Evolutionary conservation across 1,140 invertebrate species (phyloP).

Genomic region (Chrysomallon squamiferum): DNA sequence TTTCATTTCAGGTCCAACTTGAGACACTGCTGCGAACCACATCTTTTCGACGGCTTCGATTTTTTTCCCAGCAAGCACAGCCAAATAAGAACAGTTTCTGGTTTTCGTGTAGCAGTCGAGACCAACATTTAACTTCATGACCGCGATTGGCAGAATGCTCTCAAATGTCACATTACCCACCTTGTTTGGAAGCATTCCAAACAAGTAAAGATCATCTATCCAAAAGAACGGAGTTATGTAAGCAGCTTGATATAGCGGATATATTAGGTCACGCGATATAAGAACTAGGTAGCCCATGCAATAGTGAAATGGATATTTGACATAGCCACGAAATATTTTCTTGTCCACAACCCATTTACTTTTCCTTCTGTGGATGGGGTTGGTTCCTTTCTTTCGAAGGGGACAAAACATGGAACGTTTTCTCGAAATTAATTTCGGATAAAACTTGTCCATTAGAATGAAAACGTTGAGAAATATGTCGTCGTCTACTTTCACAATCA

Average conservation of each 20-base stretch:
- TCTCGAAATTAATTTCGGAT: too few species aligned
- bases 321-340: slow-evolving; percentile 28
- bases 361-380: too few species aligned
- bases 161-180: slow-evolving; percentile 25
- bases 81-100: slow-evolving; percentile 15
- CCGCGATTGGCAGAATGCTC: slow-evolving; percentile 20
- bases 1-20: neutral
- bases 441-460: slow-evolving; percentile 7
- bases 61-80: slow-evolving; percentile 4
- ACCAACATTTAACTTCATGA: slow-evolving; percentile 15
- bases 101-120: slow-evolving; percentile 19
- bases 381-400: too few species aligned
- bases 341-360: slow-evolving; percentile 12
- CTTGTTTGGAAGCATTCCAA: slow-evolving; percentile 48
- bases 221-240: slow-evolving; percentile 54
- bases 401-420: too few species aligned
- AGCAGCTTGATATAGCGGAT: slow-evolving; percentile 48
- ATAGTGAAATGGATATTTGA: slow-evolving; percentile 44
- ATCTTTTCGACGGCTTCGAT: slow-evolving; percentile 1
- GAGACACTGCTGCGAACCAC: slow-evolving; percentile 3
- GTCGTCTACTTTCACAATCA: slow-evolving; percentile 5
- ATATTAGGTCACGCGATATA: slow-evolving; percentile 58
- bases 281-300: slow-evolving; percentile 62
- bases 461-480: slow-evolving; percentile 1
- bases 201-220: slow-evolving; percentile 63